Evolutionary conservation across 1,140 invertebrate species (phyloP), one percentile per base, ranked within the genome.

Genomic region (Zaprionus capensis): DNA sequence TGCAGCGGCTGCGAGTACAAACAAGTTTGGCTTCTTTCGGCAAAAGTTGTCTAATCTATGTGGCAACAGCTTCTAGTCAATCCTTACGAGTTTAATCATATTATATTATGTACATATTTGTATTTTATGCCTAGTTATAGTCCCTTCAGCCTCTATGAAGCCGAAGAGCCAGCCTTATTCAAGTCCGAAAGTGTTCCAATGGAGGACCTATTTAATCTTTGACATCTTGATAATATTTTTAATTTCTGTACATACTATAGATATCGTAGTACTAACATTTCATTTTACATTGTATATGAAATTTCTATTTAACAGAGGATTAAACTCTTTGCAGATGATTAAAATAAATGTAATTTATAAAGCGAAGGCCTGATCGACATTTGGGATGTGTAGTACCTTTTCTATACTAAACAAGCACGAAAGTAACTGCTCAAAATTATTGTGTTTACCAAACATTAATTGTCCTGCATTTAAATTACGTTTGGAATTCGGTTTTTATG

Each of bases 41-140:
- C 91, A 83, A 26, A 92, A 92, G 68, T n/a, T 92, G 6, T 55
- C 65, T 24, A 80, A 84, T 65, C 65, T 91, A 56, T 73, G 72
- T 22, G 88, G 87, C 71, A 73, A 20, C 26, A 63, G 71, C 59
- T n/a, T 17, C 61, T 72, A 72, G 22, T 20, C 34, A 1, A 20
- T 22, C 61, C 5, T 5, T 11, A 64, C 44, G 53, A 66, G 63
- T 66, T 72, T 58, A 66, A 36, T 38, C 31, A n/a, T 57, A 51
- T 71, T 49, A 26, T 64, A 56, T 71, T 65, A 46, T 71, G 53
- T 67, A 38, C 28, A 62, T 66, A 65, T 71, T 20, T 61, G 71
- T 73, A 68, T 68, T 68, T 55, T 46, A 61, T 61, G 64, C n/a
- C 49, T 81, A 84, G 71, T 36, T 65, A 41, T 55, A 58, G 61